Base-by-base conservation (phyloP, 2,113 vertebrate genomes). In the Speoplatyrhinus poulsoni region DNA sequence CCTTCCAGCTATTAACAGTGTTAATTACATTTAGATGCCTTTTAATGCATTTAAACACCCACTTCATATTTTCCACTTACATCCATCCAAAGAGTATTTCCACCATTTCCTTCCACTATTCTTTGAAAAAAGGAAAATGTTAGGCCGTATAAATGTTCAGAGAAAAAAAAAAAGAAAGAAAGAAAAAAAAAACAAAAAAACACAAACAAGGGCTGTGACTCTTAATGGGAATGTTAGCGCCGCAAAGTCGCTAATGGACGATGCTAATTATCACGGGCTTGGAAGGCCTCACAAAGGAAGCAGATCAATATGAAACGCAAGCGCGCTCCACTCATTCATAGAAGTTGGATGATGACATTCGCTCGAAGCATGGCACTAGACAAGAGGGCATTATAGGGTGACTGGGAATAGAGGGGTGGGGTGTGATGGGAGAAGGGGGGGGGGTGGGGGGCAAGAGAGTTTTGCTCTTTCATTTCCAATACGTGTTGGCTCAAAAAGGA, bases 211-310 rank as follows among this genome's bases (percentile, higher is more conserved):
- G 75, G 83, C 88, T 83, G 90, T 88, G 90, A 91, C 88, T 88
- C 85, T 85, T 92, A 93, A 93, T 92, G 91, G 89, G 86, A 82
- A 83, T 83, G 91, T 91, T 91, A 90, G 88, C 87, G 83, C 81
- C 68, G 87, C 88, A 88, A 89, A 91, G 83, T 85, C 88, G 81
- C 91, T 94, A 94, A 94, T 94, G 92, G 93, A 90, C 73, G 75
- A 86, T 73, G 82, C 85, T 93, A 93, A 93, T 94, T 92, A 93
- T 90, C 85, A 75, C 81, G 84, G 87, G 88, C 89, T 92, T 84
- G 83, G 84, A 81, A 87, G 86, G 85, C 83, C 80, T 85, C 83
- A 91, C 90, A 90, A 92, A 92, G 82, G 87, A 71, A 87, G 75
- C 72, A 84, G 92, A 93, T 93, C 92, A 92, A 93, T 93, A 92